These are phyloP conservation scores for Autographa pulchrina DNA, from an alignment of 2,888 invertebrate genomes.

Conservation along the genomic window DNA sequence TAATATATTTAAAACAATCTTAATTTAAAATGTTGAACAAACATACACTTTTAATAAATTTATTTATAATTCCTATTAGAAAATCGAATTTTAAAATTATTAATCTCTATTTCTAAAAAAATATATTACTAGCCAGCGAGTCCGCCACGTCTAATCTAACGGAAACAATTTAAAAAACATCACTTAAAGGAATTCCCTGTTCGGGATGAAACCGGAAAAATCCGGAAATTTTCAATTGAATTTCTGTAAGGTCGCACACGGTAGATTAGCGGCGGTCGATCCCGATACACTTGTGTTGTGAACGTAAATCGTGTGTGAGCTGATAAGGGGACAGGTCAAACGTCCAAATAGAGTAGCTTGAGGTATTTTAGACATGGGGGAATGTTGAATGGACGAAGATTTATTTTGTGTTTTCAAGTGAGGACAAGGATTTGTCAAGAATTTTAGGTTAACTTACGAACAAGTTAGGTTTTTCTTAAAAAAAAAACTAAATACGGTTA, in stretches of 20 bases:
- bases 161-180: constrained; percentile 81
- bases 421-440: background rate
- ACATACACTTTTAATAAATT: no score
- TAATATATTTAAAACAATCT: no score
- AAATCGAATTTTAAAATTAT: no score
- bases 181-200: constrained; percentile 76
- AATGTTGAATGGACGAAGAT: background rate
- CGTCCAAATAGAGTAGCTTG: constrained; percentile 47
- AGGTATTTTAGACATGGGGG: constrained; percentile 35
- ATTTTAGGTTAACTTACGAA: background rate
- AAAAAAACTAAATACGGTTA: no score
- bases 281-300: constrained; percentile 66
- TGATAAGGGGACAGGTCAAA: constrained; percentile 62
- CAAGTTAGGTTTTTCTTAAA: no score
- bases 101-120: background rate
- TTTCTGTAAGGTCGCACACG: constrained; percentile 78
- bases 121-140: constrained; percentile 26
- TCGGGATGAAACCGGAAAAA: constrained; percentile 72
- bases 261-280: constrained; percentile 77
- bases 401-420: background rate
- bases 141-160: constrained; percentile 72
- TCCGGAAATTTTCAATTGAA: constrained; percentile 84
- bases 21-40: no score
- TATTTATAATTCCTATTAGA: no score
- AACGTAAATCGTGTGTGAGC: constrained; percentile 77